Conservation (phyloP, 2,888 invertebrate species). For the Choreutis nemorana region DNA sequence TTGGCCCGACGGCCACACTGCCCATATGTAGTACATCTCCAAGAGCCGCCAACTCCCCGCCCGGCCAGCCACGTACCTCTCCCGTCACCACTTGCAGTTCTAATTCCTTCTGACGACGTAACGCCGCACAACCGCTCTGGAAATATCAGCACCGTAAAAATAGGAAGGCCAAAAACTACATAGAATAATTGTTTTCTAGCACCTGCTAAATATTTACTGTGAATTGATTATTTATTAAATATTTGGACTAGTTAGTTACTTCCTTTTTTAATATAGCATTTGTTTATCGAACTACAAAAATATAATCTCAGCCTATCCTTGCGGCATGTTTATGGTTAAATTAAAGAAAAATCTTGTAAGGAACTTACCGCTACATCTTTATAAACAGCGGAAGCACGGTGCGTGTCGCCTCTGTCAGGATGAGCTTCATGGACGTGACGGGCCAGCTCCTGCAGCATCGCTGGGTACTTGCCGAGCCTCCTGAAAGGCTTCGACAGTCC, state of each 20-base stretch:
- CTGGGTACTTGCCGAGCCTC: slow-evolving; percentile 92
- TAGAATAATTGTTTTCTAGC: neutral
- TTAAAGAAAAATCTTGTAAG: no score
- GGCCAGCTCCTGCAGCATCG: slow-evolving; percentile 93
- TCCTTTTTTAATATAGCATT: no score
- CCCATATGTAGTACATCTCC: slow-evolving; percentile 94
- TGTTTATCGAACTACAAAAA: no score
- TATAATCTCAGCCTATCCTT: no score
- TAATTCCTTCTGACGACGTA: slow-evolving; percentile 92
- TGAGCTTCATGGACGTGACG: slow-evolving; percentile 95
- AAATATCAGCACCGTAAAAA: slow-evolving; percentile 10
- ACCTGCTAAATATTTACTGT: neutral
- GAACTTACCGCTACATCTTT: slow-evolving; percentile 94
- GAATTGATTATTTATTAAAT: neutral
- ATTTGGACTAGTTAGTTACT: no score
- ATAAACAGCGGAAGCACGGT: slow-evolving; percentile 92
- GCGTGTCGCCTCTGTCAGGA: slow-evolving; percentile 95
- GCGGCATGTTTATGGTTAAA: no score
- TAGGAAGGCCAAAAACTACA: neutral
- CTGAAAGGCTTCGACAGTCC: slow-evolving; percentile 96
- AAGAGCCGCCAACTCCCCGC: slow-evolving; percentile 65
- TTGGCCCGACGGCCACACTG: slow-evolving; percentile 85
- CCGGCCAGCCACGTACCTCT: slow-evolving; percentile 95
- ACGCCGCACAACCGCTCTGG: slow-evolving; percentile 85
- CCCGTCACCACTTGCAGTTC: slow-evolving; percentile 95